These are phyloP conservation scores for Cyanoramphus novaezelandiae DNA, from an alignment of 2,113 vertebrate species.

Conservation along the genomic window DNA sequence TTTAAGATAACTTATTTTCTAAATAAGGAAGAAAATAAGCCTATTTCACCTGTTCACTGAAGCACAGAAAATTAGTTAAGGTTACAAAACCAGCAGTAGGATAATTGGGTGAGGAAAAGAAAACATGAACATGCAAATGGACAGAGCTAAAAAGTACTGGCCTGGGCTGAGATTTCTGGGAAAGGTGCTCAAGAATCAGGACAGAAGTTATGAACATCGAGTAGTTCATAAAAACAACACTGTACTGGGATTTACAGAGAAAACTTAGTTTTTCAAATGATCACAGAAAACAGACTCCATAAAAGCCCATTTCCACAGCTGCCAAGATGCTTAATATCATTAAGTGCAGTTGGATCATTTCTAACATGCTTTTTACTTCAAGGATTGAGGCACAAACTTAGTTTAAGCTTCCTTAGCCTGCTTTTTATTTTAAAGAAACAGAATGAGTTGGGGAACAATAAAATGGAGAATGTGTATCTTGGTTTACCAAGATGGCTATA, in stretches of 20 bases:
- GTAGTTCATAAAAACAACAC: neutral
- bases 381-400: neutral
- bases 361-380: neutral
- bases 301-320: slow-evolving; percentile 7
- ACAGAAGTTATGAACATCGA: neutral
- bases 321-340: neutral
- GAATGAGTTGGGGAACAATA: neutral
- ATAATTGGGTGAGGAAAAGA: neutral
- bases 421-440: neutral
- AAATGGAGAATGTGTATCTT: neutral
- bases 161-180: neutral
- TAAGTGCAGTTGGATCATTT: neutral
- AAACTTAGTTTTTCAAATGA: neutral
- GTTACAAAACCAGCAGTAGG: neutral
- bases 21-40: neutral
- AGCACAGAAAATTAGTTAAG: neutral
- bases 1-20: neutral
- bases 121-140: neutral
- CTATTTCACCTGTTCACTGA: neutral
- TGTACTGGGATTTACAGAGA: neutral
- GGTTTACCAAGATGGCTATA: neutral
- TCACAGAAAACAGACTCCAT: neutral
- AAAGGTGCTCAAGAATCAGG: neutral
- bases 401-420: neutral
- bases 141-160: neutral